Base-by-base conservation (phyloP, 2,113 vertebrate species). In the Mustelus asterias region DNA sequence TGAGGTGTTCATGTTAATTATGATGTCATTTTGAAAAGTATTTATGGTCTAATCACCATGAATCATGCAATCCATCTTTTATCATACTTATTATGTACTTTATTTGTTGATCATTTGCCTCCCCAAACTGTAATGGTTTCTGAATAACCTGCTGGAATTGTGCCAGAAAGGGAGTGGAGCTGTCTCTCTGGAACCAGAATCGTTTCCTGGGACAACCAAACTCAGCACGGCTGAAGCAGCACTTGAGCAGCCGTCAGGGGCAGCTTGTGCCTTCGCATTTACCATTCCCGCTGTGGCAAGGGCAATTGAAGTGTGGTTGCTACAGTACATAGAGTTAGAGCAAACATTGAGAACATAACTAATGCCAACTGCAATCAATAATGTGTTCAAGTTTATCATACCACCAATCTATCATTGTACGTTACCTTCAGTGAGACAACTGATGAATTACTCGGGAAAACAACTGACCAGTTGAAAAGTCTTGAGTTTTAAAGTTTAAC, bases 201-300 rank as follows among this genome's bases (percentile, higher is more conserved):
- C 60, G 60, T 93, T 37, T 93, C 33, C 60, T 37, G 37, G 60
- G 60, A 67, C 33, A 93, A 67, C 33, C 33, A 65, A n/a, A 24
- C 65, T 93, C 60, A 65, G 60, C 11, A 90, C 88, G n/a, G 88
- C 54, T 90, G 88, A 90, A 90, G 58, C 88, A 63, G 88, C 54
- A 63, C 14, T 41, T 41, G 60, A 18, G 20, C 60, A 67, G 33
- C 89, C 37, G 60, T 93, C 89, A 93, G 89, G 33, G 41, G 22
- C 24, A 9, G 41, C 44, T 88, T 26, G 8, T 54, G 41, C 44
- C 48, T 13, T 88, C 8, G 26, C 48, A 54, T 26, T 88, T 54
- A 88, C 85, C 24, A 88, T 88, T 54, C 22, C 44, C 26, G 88
- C 54, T 90, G 88, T 29, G 18, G 58, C 29, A 63, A n/a, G 88